A percentile compares a stretch with the other conserved stretches of the same genome.
Evolutionary conservation across 2,113 vertebrate species (phyloP).

Genomic region (Neodontobutis hainanensis): DNA sequence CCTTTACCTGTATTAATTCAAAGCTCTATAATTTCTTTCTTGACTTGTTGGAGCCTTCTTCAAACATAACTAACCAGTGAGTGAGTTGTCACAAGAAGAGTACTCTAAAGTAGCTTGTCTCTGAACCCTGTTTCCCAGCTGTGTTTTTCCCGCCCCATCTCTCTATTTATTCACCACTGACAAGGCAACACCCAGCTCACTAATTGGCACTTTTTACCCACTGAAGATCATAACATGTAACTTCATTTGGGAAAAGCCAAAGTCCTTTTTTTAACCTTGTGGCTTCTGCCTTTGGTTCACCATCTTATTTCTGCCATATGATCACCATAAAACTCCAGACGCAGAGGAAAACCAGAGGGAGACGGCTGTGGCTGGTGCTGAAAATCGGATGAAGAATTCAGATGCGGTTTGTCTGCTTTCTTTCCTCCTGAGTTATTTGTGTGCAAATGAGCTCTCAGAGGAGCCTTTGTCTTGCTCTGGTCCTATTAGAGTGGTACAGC

Average conservation of each 20-base stretch:
- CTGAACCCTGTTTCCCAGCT: constrained; percentile 30
- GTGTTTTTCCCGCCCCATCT: constrained; percentile 26
- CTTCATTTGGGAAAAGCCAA: constrained; percentile 41
- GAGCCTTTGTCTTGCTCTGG: constrained; percentile 60
- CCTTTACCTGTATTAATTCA: too few relatives aligned
- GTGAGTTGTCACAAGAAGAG: too few relatives aligned
- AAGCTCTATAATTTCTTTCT: too few relatives aligned
- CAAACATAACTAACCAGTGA: too few relatives aligned
- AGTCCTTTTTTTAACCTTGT: constrained; percentile 58
- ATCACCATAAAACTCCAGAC: constrained; percentile 46
- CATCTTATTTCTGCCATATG: constrained; percentile 38
- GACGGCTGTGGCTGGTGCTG: constrained; percentile 9
- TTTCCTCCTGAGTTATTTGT: constrained; percentile 45
- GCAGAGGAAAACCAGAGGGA: constrained; percentile 13
- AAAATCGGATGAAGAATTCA: constrained; percentile 25
- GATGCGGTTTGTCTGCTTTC: constrained; percentile 8
- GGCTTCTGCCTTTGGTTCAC: constrained; percentile 47
- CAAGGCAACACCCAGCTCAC: constrained; percentile 52
- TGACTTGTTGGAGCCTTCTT: too few relatives aligned
- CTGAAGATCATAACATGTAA: constrained; percentile 54
- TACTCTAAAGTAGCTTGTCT: neutral
- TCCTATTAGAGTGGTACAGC: constrained; percentile 53
- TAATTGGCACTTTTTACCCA: constrained; percentile 52
- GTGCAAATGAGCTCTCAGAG: constrained; percentile 67
- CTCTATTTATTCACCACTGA: constrained; percentile 41